phyloP scores from a whole-genome alignment of 2,797 vertebrate genomes.

The Typhlichthys subterraneus region DNA sequence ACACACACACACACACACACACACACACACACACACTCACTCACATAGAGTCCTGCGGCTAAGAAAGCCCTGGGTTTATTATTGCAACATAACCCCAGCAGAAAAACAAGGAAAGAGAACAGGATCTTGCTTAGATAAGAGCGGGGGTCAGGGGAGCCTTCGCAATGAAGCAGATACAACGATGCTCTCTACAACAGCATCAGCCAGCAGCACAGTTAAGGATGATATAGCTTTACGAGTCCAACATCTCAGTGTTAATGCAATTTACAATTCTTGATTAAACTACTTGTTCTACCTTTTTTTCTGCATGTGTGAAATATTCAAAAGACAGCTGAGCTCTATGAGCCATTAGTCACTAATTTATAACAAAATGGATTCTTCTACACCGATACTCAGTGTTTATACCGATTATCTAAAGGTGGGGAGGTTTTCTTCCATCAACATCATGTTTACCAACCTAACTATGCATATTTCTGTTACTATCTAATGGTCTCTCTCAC shows the following conservation, averaged over 20 bases:
- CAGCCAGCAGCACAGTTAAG: not conserved
- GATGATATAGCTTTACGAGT: not conserved
- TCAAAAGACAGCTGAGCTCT: not conserved
- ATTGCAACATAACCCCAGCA: slow-evolving; percentile 64
- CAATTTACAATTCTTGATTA: not conserved
- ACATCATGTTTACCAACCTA: not conserved
- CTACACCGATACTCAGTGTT: too few relatives aligned
- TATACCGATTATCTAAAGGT: slow-evolving; percentile 1
- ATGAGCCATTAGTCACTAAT: not conserved
- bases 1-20: slow-evolving; percentile 5
- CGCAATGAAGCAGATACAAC: slow-evolving; percentile 12
- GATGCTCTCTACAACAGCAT: not conserved
- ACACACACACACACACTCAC: slow-evolving; percentile 18
- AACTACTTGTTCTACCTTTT: not conserved
- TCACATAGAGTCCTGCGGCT: slow-evolving; percentile 1
- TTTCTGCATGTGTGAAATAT: not conserved
- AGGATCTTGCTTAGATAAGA: slow-evolving; percentile 68
- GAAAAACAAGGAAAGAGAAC: slow-evolving; percentile 62
- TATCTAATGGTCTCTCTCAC: slow-evolving; percentile 69
- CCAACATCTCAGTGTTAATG: not conserved
- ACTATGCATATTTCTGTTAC: not conserved
- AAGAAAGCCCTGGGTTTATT: slow-evolving; percentile 58
- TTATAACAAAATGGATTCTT: slow-evolving; percentile 12
- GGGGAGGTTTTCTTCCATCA: not conserved
- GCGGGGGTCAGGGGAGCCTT: slow-evolving; percentile 23